Conservation (phyloP, 2,113 vertebrate species). For the Aleadryas rufinucha region DNA sequence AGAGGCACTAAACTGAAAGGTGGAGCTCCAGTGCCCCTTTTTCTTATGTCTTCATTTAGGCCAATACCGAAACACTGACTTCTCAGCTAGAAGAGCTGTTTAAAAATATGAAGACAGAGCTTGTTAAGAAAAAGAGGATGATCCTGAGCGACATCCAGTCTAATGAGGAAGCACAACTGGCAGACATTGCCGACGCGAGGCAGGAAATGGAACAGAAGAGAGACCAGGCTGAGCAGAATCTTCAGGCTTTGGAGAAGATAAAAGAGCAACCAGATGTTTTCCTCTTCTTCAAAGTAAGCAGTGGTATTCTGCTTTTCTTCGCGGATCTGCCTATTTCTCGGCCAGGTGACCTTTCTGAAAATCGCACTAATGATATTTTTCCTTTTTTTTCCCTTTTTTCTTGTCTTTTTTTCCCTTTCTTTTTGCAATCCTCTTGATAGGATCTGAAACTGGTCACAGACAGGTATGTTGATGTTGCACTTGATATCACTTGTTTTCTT, state of each 20-base stretch:
- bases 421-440: neutral
- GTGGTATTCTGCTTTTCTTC: neutral
- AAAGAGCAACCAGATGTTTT: neutral
- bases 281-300: constrained; percentile 30
- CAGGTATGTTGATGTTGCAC: constrained; percentile 31
- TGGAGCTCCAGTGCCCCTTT: neutral
- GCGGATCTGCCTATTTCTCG: neutral
- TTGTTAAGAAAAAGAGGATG: neutral
- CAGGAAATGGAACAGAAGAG: neutral
- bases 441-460: neutral
- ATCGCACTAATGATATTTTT: neutral
- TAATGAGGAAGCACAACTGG: neutral
- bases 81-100: neutral
- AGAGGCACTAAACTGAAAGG: neutral
- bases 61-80: neutral
- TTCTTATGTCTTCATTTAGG: neutral
- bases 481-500: neutral
- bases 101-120: neutral
- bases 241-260: neutral
- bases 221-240: neutral
- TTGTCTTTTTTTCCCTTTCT: neutral
- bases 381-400: too few relatives aligned
- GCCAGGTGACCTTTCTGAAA: neutral
- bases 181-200: neutral
- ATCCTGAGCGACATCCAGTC: neutral